Evolutionary conservation across 1,140 invertebrate species (phyloP).

Genomic region (Cotesia vestalis): DNA sequence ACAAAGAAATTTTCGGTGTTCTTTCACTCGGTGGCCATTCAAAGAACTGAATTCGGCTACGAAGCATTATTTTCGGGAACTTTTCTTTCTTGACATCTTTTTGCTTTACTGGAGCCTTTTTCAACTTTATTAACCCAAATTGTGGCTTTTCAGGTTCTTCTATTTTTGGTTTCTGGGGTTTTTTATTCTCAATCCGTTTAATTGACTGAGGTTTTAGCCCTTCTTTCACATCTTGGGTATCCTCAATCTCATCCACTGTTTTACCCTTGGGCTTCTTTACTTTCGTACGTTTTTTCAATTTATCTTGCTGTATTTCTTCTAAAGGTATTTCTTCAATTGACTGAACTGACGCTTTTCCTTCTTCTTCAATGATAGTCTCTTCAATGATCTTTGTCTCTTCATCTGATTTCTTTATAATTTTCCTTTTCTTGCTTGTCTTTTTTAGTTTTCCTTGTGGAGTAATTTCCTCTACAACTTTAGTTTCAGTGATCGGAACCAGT

Average conservation of each 20-base stretch:
- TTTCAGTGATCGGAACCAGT: slow-evolving; percentile 52
- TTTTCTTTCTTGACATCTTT: slow-evolving; percentile 62
- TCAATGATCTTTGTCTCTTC: slow-evolving; percentile 38
- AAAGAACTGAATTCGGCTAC: slow-evolving; percentile 70
- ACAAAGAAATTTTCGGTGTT: slow-evolving; percentile 61
- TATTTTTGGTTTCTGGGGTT: slow-evolving; percentile 61
- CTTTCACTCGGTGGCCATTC: slow-evolving; percentile 70
- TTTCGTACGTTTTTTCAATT: slow-evolving; percentile 16
- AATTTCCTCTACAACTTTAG: slow-evolving; percentile 48
- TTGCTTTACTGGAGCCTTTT: slow-evolving; percentile 68
- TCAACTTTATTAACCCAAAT: slow-evolving; percentile 72
- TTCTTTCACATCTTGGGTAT: slow-evolving; percentile 49
- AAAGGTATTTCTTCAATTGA: slow-evolving; percentile 34
- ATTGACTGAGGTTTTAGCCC: slow-evolving; percentile 60
- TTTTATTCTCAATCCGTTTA: slow-evolving; percentile 62
- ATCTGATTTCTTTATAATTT: slow-evolving; percentile 47
- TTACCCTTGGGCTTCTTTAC: slow-evolving; percentile 56
- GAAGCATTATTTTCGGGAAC: slow-evolving; percentile 72
- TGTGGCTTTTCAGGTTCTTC: slow-evolving; percentile 52
- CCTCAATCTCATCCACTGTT: slow-evolving; percentile 51
- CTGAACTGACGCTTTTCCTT: slow-evolving; percentile 49
- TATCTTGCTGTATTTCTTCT: slow-evolving; percentile 33
- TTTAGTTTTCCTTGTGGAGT: slow-evolving; percentile 47
- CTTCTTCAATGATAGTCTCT: slow-evolving; percentile 54
- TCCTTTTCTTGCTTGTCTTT: slow-evolving; percentile 44